Evolutionary conservation across 2,888 invertebrate species (phyloP), one percentile per base, ranked within the genome.

Genomic region (Trypoxylon attenuatum): DNA sequence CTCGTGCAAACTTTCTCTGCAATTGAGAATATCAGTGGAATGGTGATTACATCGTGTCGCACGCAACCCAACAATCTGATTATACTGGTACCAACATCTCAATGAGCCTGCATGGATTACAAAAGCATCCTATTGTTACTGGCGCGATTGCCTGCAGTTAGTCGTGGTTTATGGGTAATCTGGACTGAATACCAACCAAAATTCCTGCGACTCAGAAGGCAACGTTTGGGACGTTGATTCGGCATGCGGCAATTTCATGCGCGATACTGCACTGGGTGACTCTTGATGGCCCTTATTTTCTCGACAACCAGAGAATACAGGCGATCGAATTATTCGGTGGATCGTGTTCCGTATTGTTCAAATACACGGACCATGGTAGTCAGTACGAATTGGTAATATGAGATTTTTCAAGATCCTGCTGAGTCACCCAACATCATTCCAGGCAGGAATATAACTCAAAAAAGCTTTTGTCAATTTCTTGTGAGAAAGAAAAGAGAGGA

Each of bases 81-180:
- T n/a, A n/a, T n/a, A n/a, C n/a, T n/a, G n/a, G n/a, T n/a, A n/a
- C n/a, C n/a, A n/a, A n/a, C n/a, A n/a, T n/a, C n/a, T n/a, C n/a
- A n/a, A n/a, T n/a, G n/a, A n/a, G n/a, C n/a, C n/a, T n/a, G n/a
- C n/a, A n/a, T n/a, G n/a, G n/a, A n/a, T n/a, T n/a, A n/a, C n/a
- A n/a, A n/a, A n/a, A n/a, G n/a, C n/a, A n/a, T n/a, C n/a, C n/a
- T 43, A 46, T 56, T 53, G 29, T 29, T 33, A 53, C 43, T 49
- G 55, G 41, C 51, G 64, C 67, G 52, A 47, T 67, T 59, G 56
- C 56, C 46, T 39, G 63, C 69, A 59, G 69, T 69, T 69, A 53
- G 41, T 23, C 39, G 59, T 49, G 56, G 47, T 68, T 69, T 69
- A 69, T 67, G 69, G 55, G 59, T 64, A 56, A 63, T 63, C 52